Base-by-base conservation (phyloP, 2,113 vertebrate species). In the Girardinichthys multiradiatus region DNA sequence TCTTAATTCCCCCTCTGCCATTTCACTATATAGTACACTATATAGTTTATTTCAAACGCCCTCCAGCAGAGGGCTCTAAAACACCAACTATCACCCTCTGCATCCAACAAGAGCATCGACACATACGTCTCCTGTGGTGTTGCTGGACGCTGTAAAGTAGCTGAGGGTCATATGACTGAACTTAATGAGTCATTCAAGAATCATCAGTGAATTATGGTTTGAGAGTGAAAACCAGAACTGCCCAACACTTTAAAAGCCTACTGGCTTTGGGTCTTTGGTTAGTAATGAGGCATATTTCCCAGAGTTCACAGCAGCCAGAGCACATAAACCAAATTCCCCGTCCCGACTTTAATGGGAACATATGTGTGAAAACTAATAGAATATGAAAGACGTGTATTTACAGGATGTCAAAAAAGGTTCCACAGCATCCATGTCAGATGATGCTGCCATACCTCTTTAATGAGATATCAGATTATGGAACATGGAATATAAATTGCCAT, bases 61-160 rank as follows among this genome's bases (percentile, higher is more conserved):
- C 27, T 51, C 73, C 92, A 92, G 84, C 69, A 93, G 93, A 90
- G 91, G 91, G 87, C 83, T 78, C 70, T 26, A 59, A 64, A 76
- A 24, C 71, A 70, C 84, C 62, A 45, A 79, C 59, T 45, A 31
- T 9, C 48, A 37, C 42, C 27, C 14, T 64, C 62, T 2, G 15
- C n/a, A 35, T 3, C 51, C 66, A 15, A 33, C 68, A 69, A 62
- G 60, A 74, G 1, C n/a, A 27, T 60, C 37, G 21, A 57, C 39
- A 31, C 8, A 14, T n/a, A 51, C 62, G 54, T 33, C 54, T 79
- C 76, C 26, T 54, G 76, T 64, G 68, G 77, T 39, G 76, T 68
- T 13, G 69, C 31, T 24, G 64, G 73, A 59, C 60, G 82, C 57
- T 29, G 72, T 28, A 27, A 67, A 42, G 59, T 66, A 72, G 73